Conservation (phyloP, 2,888 invertebrate species). For the Tetragonula carbonaria region DNA sequence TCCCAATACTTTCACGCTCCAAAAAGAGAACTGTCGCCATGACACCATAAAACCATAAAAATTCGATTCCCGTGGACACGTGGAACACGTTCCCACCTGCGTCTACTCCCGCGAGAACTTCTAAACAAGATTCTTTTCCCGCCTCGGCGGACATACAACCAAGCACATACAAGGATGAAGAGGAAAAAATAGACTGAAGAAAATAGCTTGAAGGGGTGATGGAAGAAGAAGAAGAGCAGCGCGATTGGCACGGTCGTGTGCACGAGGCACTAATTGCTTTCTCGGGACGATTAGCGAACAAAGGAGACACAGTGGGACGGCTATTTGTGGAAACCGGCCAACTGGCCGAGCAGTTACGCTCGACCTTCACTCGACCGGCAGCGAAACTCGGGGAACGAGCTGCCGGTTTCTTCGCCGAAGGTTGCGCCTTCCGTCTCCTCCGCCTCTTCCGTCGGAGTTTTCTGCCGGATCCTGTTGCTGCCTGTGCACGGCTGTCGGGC, state of each 20-base stretch:
- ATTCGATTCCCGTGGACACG: background rate
- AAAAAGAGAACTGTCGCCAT: background rate
- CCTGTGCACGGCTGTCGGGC: constrained; percentile 26
- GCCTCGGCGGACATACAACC: background rate
- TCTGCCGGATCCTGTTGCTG: constrained; percentile 55
- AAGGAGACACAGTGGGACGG: constrained; percentile 70
- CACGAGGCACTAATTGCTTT: constrained; percentile 66
- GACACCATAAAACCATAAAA: background rate
- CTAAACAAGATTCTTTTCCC: background rate
- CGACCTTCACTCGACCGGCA: constrained; percentile 72
- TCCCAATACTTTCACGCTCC: background rate
- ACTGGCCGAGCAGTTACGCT: constrained; percentile 67
- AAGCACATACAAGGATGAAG: background rate
- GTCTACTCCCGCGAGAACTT: background rate
- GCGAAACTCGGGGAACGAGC: constrained; percentile 62
- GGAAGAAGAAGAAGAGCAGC: constrained; percentile 1
- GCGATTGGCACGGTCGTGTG: constrained; percentile 29
- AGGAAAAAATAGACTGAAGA: background rate
- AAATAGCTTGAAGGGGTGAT: background rate
- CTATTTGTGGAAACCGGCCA: constrained; percentile 74
- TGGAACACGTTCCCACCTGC: background rate
- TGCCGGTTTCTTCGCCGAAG: constrained; percentile 68
- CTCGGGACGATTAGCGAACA: constrained; percentile 74
- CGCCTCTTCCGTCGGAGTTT: constrained; percentile 51
- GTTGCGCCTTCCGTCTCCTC: constrained; percentile 49